Evolutionary conservation across 2,888 invertebrate species (phyloP).

Genomic region (Diarsia dahlii): DNA sequence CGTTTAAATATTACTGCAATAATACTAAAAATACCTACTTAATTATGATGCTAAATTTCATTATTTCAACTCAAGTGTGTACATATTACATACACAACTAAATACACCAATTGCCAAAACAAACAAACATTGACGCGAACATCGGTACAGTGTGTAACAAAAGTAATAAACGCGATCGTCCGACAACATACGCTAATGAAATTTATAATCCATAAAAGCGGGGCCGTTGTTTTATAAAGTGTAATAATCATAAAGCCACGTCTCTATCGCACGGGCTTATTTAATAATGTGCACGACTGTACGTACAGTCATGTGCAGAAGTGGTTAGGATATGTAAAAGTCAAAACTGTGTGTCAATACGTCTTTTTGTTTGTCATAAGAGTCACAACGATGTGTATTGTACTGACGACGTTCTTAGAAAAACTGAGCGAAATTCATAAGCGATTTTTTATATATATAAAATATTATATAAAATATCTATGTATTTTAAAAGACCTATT

Average conservation of each 20-base stretch:
- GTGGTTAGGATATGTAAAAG: neutral
- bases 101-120: conserved; percentile 29
- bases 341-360: neutral
- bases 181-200: conserved; percentile 87
- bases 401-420: neutral
- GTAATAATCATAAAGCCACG: conserved; percentile 87
- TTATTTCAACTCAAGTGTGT: neutral
- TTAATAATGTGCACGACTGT: conserved; percentile 70
- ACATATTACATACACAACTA: too few species aligned
- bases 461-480: too few species aligned
- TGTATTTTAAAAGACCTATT: neutral
- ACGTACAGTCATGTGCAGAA: conserved; percentile 25
- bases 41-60: neutral
- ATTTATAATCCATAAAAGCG: conserved; percentile 88
- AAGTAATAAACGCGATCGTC: conserved; percentile 83
- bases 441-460: too few species aligned
- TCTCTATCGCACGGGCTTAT: conserved; percentile 65
- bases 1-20: too few species aligned
- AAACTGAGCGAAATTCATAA: neutral
- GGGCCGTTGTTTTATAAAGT: conserved; percentile 85
- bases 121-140: conserved; percentile 43
- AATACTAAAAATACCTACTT: neutral
- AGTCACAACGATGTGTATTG: neutral
- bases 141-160: conserved; percentile 65
- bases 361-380: neutral